Base-by-base conservation (phyloP, 37 sponge, comb jelly and placozoan species). In the Bolinopsis microptera region DNA sequence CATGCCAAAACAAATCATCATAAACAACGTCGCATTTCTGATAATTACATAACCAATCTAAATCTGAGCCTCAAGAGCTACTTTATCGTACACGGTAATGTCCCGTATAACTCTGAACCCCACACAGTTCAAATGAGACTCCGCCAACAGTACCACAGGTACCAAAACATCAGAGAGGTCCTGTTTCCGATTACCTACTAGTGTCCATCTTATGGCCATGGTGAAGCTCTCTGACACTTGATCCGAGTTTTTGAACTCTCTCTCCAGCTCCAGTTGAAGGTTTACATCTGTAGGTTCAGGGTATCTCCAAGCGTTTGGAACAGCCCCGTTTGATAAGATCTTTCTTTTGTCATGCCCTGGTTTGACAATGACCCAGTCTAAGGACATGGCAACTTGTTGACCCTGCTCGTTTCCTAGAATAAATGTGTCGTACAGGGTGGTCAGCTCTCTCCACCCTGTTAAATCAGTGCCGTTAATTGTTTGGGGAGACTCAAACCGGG, bases 401-500 rank as follows among this genome's bases (percentile, higher is more conserved):
- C 74, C 21, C n/a, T n/a, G n/a, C n/a, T n/a, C n/a, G 74, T 26
- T 70, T 2, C 74, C 74, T 24, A 70, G 21, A 70, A 70, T n/a
- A 70, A 70, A 70, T 24, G 74, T 70, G 30, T 70, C 74, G 21
- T 70, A 26, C 25, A 70, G 26, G 25, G 24, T 26, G 3, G 1
- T 5, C 30, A 70, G 25, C 2, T 26, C 74, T n/a, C 21, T n/a
- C 74, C 74, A 70, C 30, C 74, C 74, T 5, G 30, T 26, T 1
- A 70, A n/a, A 70, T 70, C 74, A 28, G 25, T n/a, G n/a, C n/a
- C n/a, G 16, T 22, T 22, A 3, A 3, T 5, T 28, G 74, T 70
- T 70, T 70, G 74, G 26, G 74, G 74, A 70, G 74, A 70, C 74
- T 70, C 74, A 22, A n/a, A 70, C 30, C 74, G 74, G 74, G 74